A percentile compares a stretch with the other conserved stretches of the same genome.
These are phyloP conservation scores for Lepidocyrtoides sp. DNA, from an alignment of 2,888 invertebrate genomes.

Conservation along the genomic window DNA sequence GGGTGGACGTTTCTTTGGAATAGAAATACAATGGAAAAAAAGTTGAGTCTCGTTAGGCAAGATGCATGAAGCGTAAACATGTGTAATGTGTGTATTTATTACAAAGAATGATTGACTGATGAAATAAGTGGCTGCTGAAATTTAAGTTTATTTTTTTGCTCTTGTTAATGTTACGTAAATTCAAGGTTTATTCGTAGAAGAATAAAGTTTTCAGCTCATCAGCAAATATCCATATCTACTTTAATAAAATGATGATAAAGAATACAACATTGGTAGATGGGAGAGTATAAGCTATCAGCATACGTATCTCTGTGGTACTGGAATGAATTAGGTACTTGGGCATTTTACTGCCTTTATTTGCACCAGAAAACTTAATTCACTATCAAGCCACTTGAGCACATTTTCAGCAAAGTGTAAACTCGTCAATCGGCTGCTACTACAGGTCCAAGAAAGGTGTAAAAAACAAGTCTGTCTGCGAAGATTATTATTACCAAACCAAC, in stretches of 20 bases:
- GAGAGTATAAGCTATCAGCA: no score
- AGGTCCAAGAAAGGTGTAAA: slow-evolving; percentile 11
- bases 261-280: no score
- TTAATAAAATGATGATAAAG: no score
- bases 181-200: background rate
- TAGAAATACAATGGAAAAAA: slow-evolving; percentile 65
- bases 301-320: no score
- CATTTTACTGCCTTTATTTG: background rate
- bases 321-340: no score
- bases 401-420: slow-evolving; percentile 61
- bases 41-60: slow-evolving; percentile 64
- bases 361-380: background rate
- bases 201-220: background rate
- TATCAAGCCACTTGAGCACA: slow-evolving; percentile 25
- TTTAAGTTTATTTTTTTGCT: background rate
- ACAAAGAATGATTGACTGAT: slow-evolving; percentile 54
- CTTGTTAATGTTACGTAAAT: background rate
- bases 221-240: no score
- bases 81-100: slow-evolving; percentile 36
- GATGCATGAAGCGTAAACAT: slow-evolving; percentile 39
- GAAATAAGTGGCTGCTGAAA: slow-evolving; percentile 58
- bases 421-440: slow-evolving; percentile 60
- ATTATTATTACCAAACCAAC: slow-evolving; percentile 45
- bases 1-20: slow-evolving; percentile 77
- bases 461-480: slow-evolving; percentile 51